phyloP scores from a whole-genome alignment of 2,797 vertebrate genomes.

The Squalus acanthias region DNA sequence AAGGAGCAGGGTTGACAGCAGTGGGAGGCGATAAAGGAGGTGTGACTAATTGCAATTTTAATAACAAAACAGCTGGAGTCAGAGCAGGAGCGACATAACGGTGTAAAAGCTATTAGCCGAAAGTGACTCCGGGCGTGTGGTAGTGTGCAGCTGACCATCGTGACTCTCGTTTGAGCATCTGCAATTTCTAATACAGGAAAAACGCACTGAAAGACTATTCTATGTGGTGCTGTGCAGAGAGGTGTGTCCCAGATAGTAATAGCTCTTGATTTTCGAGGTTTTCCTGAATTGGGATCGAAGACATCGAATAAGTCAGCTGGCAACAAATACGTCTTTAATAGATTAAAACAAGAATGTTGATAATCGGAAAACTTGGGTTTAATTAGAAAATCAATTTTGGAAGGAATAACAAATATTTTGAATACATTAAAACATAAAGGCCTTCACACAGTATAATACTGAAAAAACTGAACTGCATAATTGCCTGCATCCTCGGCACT shows the following conservation, averaged over 20 bases:
- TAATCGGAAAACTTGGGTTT: background rate
- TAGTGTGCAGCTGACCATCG: background rate
- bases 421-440: background rate
- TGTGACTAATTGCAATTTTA: background rate
- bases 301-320: background rate
- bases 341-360: background rate
- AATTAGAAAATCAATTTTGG: background rate
- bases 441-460: background rate
- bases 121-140: background rate
- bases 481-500: background rate
- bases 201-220: background rate
- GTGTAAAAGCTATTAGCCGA: background rate
- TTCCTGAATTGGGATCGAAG: background rate
- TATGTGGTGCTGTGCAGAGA: background rate
- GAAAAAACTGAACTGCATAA: background rate
- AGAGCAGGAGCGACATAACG: background rate
- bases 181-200: background rate
- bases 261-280: background rate
- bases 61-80: background rate
- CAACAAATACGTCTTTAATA: background rate
- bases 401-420: background rate
- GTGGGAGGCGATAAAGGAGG: background rate
- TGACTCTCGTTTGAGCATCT: background rate
- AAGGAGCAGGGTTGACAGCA: background rate
- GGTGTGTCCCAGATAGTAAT: background rate